phyloP scores from a whole-genome alignment of 2,113 vertebrate genomes.

The Elaphurus davidianus region DNA sequence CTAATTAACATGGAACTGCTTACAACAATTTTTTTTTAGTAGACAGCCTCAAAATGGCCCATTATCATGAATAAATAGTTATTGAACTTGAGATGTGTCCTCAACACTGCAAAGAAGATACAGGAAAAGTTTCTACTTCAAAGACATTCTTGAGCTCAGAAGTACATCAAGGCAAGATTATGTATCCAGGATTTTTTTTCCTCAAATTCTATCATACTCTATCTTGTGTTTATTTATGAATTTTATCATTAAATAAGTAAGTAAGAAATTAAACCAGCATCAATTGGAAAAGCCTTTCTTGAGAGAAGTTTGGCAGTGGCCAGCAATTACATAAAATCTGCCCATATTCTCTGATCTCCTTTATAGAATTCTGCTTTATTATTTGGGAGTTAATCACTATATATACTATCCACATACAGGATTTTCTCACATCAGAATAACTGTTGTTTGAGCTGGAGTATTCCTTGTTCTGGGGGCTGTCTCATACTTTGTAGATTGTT shows the following conservation, averaged over 20 bases:
- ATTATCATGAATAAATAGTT: constrained; percentile 73
- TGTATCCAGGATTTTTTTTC: not conserved
- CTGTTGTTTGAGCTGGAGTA: not conserved
- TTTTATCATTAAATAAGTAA: not conserved
- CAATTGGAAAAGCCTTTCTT: not conserved
- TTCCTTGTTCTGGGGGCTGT: fast-evolving
- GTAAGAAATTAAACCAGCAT: not conserved
- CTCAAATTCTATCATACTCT: not conserved
- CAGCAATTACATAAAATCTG: not conserved
- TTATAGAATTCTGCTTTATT: not conserved
- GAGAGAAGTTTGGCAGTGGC: not conserved
- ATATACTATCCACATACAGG: not conserved
- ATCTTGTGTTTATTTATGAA: not conserved
- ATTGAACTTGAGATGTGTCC: constrained; percentile 61
- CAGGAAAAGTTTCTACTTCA: constrained; percentile 31
- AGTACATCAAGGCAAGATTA: not conserved
- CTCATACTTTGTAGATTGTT: not conserved
- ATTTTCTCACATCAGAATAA: not conserved
- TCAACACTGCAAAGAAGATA: not conserved
- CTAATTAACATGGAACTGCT: constrained; percentile 66
- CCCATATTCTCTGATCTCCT: not conserved
- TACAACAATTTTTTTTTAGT: constrained; percentile 56
- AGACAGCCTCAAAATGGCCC: constrained; percentile 60
- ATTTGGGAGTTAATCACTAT: not conserved
- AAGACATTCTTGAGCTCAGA: constrained; percentile 8